These are phyloP conservation scores for Adela reaumurella DNA, from an alignment of 2,888 invertebrate species.

Conservation along the genomic window DNA sequence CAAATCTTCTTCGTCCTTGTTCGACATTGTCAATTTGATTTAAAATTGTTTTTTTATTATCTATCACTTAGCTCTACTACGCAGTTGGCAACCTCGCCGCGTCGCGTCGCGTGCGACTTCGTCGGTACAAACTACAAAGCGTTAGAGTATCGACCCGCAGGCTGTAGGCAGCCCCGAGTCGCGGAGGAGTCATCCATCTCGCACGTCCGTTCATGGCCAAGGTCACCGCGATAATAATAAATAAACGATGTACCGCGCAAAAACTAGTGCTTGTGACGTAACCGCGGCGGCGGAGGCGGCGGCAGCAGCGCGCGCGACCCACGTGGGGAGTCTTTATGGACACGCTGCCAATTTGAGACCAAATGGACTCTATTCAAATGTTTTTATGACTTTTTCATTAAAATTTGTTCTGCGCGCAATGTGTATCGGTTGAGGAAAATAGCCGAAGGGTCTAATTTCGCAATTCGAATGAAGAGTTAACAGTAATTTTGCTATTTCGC, in stretches of 20 bases:
- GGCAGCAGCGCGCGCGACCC: slow-evolving; percentile 23
- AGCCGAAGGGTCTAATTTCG: no score
- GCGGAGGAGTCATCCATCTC: slow-evolving; percentile 9
- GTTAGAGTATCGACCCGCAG: not conserved
- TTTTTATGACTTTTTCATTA: not conserved
- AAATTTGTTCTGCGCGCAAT: no score
- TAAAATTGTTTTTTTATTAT: no score
- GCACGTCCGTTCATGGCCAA: slow-evolving; percentile 50
- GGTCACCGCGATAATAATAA: slow-evolving; percentile 42
- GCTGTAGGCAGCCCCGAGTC: not conserved
- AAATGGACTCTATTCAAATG: not conserved
- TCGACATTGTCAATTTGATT: no score
- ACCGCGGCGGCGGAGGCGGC: not conserved
- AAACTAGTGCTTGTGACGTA: slow-evolving; percentile 20
- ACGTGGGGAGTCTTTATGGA: slow-evolving; percentile 42
- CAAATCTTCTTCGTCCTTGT: no score
- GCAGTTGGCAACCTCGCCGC: no score
- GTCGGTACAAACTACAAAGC: not conserved
- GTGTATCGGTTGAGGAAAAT: no score
- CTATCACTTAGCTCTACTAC: no score
- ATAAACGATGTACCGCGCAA: slow-evolving; percentile 36
- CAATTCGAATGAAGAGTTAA: no score
- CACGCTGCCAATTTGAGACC: not conserved
- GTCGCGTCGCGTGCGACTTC: no score
- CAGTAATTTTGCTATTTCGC: no score